Evolutionary conservation across 1,140 invertebrate species (phyloP).

Genomic region (Harpegnathos saltator): DNA sequence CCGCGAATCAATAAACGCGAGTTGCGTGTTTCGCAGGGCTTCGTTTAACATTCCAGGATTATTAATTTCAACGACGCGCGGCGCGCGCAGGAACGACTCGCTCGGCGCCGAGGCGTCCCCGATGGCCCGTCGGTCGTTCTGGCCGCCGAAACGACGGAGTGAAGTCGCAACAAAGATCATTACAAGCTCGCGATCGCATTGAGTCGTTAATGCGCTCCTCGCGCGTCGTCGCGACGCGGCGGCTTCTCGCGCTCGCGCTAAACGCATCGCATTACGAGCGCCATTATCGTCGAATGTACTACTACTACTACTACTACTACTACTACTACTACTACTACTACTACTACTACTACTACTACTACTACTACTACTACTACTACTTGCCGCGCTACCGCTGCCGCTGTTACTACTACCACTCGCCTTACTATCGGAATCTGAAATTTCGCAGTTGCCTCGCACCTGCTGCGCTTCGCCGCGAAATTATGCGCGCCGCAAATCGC

Average conservation of each 20-base stretch:
- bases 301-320: too few species aligned
- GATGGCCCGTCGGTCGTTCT: background rate
- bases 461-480: constrained; percentile 65
- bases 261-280: constrained; percentile 70
- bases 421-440: constrained; percentile 74
- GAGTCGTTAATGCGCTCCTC: constrained; percentile 24
- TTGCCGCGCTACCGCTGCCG: too few species aligned
- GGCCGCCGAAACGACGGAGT: background rate
- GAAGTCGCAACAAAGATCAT: constrained; percentile 47
- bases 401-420: constrained; percentile 9
- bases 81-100: background rate
- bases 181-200: constrained; percentile 47
- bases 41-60: background rate
- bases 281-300: constrained; percentile 66
- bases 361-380: background rate
- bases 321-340: too few species aligned
- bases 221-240: background rate
- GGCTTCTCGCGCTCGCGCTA: constrained; percentile 51
- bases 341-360: background rate
- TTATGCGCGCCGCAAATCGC: constrained; percentile 74
- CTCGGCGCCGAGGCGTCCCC: background rate
- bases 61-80: background rate
- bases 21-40: too few species aligned
- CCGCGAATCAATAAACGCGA: too few species aligned
- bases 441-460: constrained; percentile 74